Evolutionary conservation across 2,888 invertebrate genomes (phyloP), one percentile per base, ranked within the genome.

Genomic region (Leptogaster cylindrica): DNA sequence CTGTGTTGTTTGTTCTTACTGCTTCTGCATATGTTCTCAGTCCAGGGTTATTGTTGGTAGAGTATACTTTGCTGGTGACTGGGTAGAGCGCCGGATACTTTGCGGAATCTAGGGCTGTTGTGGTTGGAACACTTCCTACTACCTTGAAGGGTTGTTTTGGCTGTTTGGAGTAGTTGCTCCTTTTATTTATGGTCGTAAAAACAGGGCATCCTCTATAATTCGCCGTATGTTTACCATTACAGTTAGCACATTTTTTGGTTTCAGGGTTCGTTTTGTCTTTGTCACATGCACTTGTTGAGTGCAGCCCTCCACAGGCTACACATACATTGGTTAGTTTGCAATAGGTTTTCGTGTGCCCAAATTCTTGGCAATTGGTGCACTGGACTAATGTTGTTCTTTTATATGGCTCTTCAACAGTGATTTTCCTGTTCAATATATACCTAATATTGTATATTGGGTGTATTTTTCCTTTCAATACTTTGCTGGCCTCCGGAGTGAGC

Each of bases 231-330:
- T 46, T 46, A 16, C 46, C 46, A 3, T 20, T 23, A 23, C 46
- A 46, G 12, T 46, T 46, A n/a, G 20, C 10, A 23, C 46, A 46
- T 18, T 18, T 46, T 46, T 46, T 46, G 10, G n/a, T 16, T 18
- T 46, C 20, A n/a, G 46, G 20, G 46, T 46, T 46, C n/a, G 20
- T 46, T 46, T 46, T 46, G 8, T 46, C 46, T 16, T 46, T 46
- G n/a, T 12, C 25, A 16, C 46, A 46, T 12, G 20, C 5, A 23
- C 20, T 46, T 10, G 18, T 46, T 20, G 12, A 16, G 46, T 46
- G 46, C 10, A 46, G 23, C 20, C 25, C 46, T 6, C 23, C 46
- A 18, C 46, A 46, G 10, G 20, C 20, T n/a, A 46, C 46, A 46
- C 46, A 46, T 12, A 46, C 46, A 12, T 23, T 23, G 16, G 46